Conservation (phyloP, 2,888 invertebrate genomes). For the Ophion costatus region DNA sequence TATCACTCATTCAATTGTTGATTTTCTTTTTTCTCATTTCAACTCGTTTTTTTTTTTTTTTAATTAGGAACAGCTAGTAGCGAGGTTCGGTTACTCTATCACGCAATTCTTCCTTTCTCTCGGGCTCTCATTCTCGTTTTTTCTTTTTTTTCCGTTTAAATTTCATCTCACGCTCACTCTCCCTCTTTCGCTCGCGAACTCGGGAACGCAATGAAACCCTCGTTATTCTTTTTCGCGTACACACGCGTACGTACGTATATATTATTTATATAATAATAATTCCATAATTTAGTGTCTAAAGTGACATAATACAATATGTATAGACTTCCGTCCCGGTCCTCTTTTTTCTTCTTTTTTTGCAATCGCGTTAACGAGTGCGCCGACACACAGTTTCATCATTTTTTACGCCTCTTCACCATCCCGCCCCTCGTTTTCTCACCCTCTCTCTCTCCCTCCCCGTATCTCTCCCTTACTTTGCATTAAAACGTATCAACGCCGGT, state of each 20-base stretch:
- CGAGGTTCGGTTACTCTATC: conserved; percentile 83
- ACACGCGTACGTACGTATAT: conserved; percentile 80
- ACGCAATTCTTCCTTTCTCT: conserved; percentile 81
- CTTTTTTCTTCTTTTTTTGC: conserved; percentile 42
- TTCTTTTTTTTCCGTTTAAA: conserved; percentile 48
- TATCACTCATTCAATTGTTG: conserved; percentile 83
- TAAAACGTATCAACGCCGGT: conserved; percentile 27
- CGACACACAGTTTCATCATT: conserved; percentile 23
- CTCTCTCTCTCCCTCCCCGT: not conserved
- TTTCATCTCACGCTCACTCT: conserved; percentile 48
- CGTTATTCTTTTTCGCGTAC: conserved; percentile 69
- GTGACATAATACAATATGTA: conserved; percentile 73
- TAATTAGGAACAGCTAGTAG: conserved; percentile 82
- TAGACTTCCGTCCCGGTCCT: conserved; percentile 68
- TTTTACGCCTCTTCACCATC: not conserved
- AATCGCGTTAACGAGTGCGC: conserved; percentile 37
- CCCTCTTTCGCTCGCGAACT: conserved; percentile 57
- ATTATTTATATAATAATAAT: conserved; percentile 66
- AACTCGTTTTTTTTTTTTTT: conserved; percentile 21
- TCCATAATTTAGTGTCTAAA: conserved; percentile 67
- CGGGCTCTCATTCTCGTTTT: conserved; percentile 60
- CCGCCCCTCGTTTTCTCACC: conserved; percentile 3
- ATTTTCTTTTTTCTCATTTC: conserved; percentile 69
- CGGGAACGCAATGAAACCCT: conserved; percentile 65
- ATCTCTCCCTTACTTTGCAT: not conserved